Base-by-base conservation (phyloP, 2,113 vertebrate species). In the Pygoscelis adeliae region DNA sequence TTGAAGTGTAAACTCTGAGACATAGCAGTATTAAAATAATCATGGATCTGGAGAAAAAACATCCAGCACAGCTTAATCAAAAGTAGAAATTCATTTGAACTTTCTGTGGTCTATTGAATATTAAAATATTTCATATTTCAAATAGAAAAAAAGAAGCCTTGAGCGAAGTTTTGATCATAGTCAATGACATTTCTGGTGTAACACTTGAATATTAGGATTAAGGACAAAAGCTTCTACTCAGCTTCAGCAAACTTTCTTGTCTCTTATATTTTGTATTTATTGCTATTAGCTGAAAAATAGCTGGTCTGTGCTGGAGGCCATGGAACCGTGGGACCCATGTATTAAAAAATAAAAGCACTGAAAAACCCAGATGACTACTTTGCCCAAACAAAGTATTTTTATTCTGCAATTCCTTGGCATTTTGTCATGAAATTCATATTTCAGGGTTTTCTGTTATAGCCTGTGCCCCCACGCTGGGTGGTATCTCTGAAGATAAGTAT, bases 51-150 rank as follows among this genome's bases (percentile, higher is more conserved):
- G 59, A 93, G 55, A 46, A 95, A 86, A 96, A 96, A 67, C 47
- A 90, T 82, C 65, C 59, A 87, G 42, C 47, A 55, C 58, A 67
- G 42, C 66, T 93, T 93, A 93, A 96, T 89, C 90, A 94, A 90
- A 87, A 93, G 83, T 74, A 94, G 90, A 94, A 94, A 95, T 93
- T 92, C 13, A 94, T 95, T 97, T 90, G 93, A 93, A 95, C 63
- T 93, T 93, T 84, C n/a, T 83, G 42, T 83, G 22, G 50, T 83
- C 55, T 90, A 63, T 74, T 97, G 90, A 95, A 97, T 96, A 95
- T 95, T 94, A 95, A 94, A 93, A 56, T 3, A 56, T 90, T 87
- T 88, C 67, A 40, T 93, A 92, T 93, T 97, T 96, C 42, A 90
- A 90, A 83, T 53, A 66, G 50, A 8, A 91, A 84, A 85, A 85